A percentile compares a stretch with the other conserved stretches of the same genome.
Conservation (phyloP, 2,113 vertebrate species). For the Excalfactoria chinensis region DNA sequence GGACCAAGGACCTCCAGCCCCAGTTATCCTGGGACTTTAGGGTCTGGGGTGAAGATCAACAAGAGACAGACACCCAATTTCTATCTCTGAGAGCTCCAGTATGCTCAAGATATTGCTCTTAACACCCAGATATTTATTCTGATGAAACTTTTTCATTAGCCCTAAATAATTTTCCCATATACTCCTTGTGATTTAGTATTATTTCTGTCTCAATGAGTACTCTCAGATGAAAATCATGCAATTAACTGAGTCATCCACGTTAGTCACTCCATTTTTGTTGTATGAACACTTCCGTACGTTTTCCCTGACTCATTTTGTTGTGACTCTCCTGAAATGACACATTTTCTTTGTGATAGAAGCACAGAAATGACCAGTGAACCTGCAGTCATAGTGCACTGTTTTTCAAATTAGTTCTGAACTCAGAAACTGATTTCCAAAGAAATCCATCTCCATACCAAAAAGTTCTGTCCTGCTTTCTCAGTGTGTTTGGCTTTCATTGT, state of each 20-base stretch:
- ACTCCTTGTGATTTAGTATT: conserved; percentile 38
- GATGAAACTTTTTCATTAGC: neutral
- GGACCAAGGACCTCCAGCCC: neutral
- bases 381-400: neutral
- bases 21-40: neutral
- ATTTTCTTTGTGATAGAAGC: neutral
- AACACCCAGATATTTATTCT: conserved; percentile 13
- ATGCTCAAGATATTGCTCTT: neutral
- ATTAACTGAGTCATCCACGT: conserved; percentile 63
- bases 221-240: conserved; percentile 31
- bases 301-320: conserved; percentile 18
- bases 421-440: neutral
- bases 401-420: conserved; percentile 1
- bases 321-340: neutral
- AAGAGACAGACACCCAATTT: neutral
- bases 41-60: neutral
- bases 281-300: conserved; percentile 45
- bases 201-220: conserved; percentile 53
- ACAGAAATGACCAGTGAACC: neutral
- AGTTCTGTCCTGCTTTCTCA: neutral
- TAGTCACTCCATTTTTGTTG: conserved; percentile 57
- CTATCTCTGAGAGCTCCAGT: neutral
- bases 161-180: conserved; percentile 38
- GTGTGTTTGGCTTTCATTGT: conserved; percentile 9
- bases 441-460: neutral